A percentile compares a stretch with the other conserved stretches of the same genome.
Evolutionary conservation across 2,113 vertebrate species (phyloP).

Genomic region (Aramus guarauna): DNA sequence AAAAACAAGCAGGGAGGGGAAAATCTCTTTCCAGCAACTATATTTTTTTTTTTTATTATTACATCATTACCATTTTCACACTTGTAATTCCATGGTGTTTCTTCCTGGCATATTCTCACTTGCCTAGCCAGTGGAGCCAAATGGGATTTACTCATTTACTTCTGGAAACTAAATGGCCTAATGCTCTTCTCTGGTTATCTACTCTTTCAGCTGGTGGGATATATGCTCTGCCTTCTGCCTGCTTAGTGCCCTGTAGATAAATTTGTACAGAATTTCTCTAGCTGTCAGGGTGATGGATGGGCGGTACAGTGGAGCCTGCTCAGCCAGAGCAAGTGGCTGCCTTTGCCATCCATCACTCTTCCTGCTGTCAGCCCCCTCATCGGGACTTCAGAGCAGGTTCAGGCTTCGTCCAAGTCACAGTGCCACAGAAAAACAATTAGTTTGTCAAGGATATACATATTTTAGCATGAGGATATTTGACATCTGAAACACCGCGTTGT

Average conservation of each 20-base stretch:
- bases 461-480: slow-evolving; percentile 31
- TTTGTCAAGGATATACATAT: slow-evolving; percentile 39
- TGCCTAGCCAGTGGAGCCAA: background rate
- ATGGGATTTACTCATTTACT: slow-evolving; percentile 28
- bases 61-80: background rate
- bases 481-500: background rate
- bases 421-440: slow-evolving; percentile 43
- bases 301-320: slow-evolving; percentile 37
- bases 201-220: slow-evolving; percentile 43
- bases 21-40: background rate
- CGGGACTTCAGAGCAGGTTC: slow-evolving; percentile 9
- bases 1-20: background rate
- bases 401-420: slow-evolving; percentile 13
- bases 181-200: slow-evolving; percentile 43
- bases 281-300: slow-evolving; percentile 77
- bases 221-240: slow-evolving; percentile 34
- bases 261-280: slow-evolving; percentile 60
- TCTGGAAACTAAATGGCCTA: slow-evolving; percentile 25
- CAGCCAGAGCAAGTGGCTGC: slow-evolving; percentile 56
- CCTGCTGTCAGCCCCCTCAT: slow-evolving; percentile 40
- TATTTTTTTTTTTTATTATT: background rate
- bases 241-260: slow-evolving; percentile 64
- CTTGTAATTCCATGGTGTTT: background rate
- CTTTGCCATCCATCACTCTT: slow-evolving; percentile 69
- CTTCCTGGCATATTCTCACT: background rate